Conservation (phyloP, 2,888 invertebrate species). For the Hedychridium roseum region DNA sequence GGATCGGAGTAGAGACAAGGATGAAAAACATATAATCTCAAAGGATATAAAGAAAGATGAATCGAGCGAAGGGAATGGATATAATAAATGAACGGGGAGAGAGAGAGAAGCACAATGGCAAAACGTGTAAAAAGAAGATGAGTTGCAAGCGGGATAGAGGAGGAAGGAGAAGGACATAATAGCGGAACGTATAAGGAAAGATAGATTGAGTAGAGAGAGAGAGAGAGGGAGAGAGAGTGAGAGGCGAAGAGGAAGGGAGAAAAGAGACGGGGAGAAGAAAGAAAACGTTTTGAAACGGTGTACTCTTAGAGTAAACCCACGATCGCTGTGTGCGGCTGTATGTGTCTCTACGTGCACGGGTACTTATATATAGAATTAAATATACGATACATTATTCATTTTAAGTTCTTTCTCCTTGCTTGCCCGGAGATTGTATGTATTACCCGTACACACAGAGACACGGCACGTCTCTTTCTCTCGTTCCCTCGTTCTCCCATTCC, state of each 20-base stretch:
- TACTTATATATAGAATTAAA: conserved; percentile 60
- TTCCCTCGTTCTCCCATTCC: not conserved
- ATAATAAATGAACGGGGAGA: too few species aligned
- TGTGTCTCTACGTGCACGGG: conserved; percentile 25
- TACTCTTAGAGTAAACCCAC: conserved; percentile 1
- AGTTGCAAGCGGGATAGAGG: not conserved
- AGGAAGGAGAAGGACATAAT: not conserved
- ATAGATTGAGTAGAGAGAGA: conserved; percentile 11
- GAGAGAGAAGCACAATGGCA: too few species aligned
- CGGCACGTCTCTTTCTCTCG: not conserved
- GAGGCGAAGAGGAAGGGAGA: conserved; percentile 11
- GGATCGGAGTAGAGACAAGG: too few species aligned
- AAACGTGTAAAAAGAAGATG: too few species aligned
- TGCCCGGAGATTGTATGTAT: conserved; percentile 52
- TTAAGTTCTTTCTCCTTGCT: conserved; percentile 62
- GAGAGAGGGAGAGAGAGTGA: conserved; percentile 23
- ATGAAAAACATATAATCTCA: too few species aligned
- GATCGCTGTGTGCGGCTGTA: conserved; percentile 1
- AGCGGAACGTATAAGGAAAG: not conserved
- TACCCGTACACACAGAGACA: conserved; percentile 25
- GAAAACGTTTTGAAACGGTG: conserved; percentile 12
- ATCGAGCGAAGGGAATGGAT: too few species aligned
- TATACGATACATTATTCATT: conserved; percentile 65
- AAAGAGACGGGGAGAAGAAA: conserved; percentile 16
- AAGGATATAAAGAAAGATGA: too few species aligned